These are phyloP conservation scores for Coleophora deauratella DNA, from an alignment of 2,888 invertebrate genomes.

Conservation along the genomic window DNA sequence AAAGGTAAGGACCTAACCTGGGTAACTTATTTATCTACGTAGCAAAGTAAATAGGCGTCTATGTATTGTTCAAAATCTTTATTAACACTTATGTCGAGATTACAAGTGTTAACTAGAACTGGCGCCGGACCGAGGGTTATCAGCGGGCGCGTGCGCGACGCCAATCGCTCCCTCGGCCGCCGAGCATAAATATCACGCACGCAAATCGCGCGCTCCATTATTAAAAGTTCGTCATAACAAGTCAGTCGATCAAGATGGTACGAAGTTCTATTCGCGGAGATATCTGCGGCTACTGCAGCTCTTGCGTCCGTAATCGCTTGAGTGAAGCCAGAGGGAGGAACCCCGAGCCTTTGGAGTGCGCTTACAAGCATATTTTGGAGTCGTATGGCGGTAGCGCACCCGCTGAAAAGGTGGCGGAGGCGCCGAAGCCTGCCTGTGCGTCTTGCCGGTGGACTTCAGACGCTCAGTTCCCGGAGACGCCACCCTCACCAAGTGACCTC, in stretches of 20 bases:
- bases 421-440: constrained; percentile 48
- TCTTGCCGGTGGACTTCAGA: constrained; percentile 67
- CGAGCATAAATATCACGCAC: constrained; percentile 50
- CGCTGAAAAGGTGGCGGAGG: constrained; percentile 36
- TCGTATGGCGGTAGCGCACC: constrained; percentile 40
- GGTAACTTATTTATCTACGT: too few relatives aligned
- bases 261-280: constrained; percentile 46
- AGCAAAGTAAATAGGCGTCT: too few relatives aligned
- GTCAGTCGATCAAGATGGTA: constrained; percentile 44
- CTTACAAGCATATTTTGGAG: constrained; percentile 66
- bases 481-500: constrained; percentile 56
- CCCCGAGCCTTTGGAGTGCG: constrained; percentile 60
- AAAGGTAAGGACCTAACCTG: too few relatives aligned
- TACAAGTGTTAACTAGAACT: constrained; percentile 12
- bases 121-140: constrained; percentile 64
- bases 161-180: constrained; percentile 23
- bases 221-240: constrained; percentile 32
- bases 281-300: constrained; percentile 63
- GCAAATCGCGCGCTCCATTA: constrained; percentile 36
- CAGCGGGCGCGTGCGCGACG: constrained; percentile 64
- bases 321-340: constrained; percentile 55
- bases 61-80: too few relatives aligned
- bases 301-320: constrained; percentile 58
- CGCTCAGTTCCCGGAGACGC: constrained; percentile 66
- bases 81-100: too few relatives aligned